Evolutionary conservation across 2,113 vertebrate species (phyloP), one percentile per base, ranked within the genome.

Genomic region (Bos javanicus): DNA sequence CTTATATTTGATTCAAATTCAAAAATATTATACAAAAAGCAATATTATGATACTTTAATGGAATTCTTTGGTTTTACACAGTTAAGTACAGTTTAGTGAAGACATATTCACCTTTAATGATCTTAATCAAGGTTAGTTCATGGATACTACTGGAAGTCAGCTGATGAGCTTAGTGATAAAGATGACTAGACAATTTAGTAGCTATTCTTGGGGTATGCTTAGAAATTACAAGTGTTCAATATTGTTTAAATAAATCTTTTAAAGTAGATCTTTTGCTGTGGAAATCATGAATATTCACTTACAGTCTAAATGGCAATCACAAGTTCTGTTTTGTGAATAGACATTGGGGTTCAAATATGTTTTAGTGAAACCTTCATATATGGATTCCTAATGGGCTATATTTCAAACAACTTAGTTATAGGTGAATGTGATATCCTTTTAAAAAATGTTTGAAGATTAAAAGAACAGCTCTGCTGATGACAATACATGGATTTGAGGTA

Each of bases 1-100:
- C 30, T 95, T 93, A 52, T 81, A 93, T 90, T 94, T 48, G n/a
- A 78, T 94, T 91, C 7, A 23, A 76, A 43, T 91, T 96, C 50
- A 16, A 91, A 86, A 92, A 43, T 81, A 76, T 76, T 43, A 43
- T 64, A 56, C 17, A 90, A 36, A 87, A 81, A 87, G 46, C 52
- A 86, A 48, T 74, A 87, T 62, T 87, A 52, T 1, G 81, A 33
- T 67, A 19, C 39, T 95, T 93, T 64, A 71, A 56, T n/a, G 62
- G 36, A 80, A 21, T 71, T 60, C 71, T 82, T 89, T 81, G 91
- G 64, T 85, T 92, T 98, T 94, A 56, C 46, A 81, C 2, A 48
- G 36, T 89, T 36, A 56, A 57, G 80, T 48, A 67, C 26, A 87
- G n/a, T 30, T 93, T 52, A 64, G n/a, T 39, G 60, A 87, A 88